Evolutionary conservation across 2,113 vertebrate species (phyloP).

Genomic region (Xyliphius kryptos): DNA sequence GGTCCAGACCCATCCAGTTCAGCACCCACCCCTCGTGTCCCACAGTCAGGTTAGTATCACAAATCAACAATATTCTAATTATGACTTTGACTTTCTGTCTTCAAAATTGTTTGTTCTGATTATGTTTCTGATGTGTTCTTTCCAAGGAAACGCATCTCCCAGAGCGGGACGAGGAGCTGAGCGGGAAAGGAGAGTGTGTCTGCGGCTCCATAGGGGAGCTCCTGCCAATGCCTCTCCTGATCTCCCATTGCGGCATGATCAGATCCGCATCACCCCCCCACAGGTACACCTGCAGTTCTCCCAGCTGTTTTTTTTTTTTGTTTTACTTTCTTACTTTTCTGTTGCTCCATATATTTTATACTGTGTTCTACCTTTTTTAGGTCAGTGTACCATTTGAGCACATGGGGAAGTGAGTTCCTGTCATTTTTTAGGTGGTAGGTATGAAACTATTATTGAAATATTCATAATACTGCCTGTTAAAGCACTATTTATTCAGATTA

Average conservation of each 20-base stretch:
- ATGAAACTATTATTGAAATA: too few species aligned
- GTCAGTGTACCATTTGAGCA: conserved; percentile 98
- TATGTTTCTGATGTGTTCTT: conserved; percentile 24
- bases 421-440: conserved; percentile 39
- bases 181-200: conserved; percentile 93
- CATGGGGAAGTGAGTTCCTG: conserved; percentile 83
- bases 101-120: not conserved
- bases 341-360: too few species aligned
- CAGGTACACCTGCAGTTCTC: conserved; percentile 65
- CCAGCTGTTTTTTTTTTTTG: too few species aligned
- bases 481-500: too few species aligned
- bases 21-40: conserved; percentile 80
- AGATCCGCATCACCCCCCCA: conserved; percentile 87
- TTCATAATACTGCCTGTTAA: too few species aligned
- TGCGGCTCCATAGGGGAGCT: conserved; percentile 91
- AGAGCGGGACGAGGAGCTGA: conserved; percentile 93
- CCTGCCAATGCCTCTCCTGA: conserved; percentile 92
- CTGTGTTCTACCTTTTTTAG: conserved; percentile 51
- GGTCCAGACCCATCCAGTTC: conserved; percentile 81
- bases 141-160: conserved; percentile 86
- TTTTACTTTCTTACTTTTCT: too few species aligned
- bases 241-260: conserved; percentile 77
- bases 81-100: too few species aligned
- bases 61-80: too few species aligned
- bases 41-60: conserved; percentile 73